phyloP scores from a whole-genome alignment of 2,113 vertebrate species.

The Neoarius graeffei region DNA sequence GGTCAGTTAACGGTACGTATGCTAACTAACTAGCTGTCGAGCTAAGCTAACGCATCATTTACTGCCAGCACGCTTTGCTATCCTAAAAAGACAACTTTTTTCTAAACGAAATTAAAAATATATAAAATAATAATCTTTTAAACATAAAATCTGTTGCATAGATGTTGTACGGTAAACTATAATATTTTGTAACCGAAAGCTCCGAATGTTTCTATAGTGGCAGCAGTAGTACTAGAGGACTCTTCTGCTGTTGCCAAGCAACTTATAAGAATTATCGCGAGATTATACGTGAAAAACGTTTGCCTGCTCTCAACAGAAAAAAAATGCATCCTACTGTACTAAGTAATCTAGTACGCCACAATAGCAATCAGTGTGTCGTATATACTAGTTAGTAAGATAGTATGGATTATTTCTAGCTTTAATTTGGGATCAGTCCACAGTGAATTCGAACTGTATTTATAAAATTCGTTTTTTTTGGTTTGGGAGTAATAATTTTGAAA shows the following conservation, averaged over 20 bases:
- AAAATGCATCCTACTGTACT: neutral
- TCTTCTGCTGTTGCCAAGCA: neutral
- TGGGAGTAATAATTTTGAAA: neutral
- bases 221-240: neutral
- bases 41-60: conserved; percentile 2
- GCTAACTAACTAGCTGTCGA: neutral
- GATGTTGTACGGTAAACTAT: neutral
- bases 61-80: neutral
- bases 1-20: neutral
- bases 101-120: neutral
- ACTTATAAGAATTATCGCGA: neutral
- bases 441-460: neutral
- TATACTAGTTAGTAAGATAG: neutral
- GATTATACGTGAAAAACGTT: neutral
- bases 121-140: neutral
- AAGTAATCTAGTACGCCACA: neutral
- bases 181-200: neutral
- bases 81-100: neutral
- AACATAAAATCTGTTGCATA: no score
- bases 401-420: neutral
- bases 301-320: neutral
- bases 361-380: neutral
- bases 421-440: neutral
- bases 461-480: neutral
- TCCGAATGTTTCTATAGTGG: neutral